Conservation (phyloP, 2,888 invertebrate species). For the Sabellastarte sp. region DNA sequence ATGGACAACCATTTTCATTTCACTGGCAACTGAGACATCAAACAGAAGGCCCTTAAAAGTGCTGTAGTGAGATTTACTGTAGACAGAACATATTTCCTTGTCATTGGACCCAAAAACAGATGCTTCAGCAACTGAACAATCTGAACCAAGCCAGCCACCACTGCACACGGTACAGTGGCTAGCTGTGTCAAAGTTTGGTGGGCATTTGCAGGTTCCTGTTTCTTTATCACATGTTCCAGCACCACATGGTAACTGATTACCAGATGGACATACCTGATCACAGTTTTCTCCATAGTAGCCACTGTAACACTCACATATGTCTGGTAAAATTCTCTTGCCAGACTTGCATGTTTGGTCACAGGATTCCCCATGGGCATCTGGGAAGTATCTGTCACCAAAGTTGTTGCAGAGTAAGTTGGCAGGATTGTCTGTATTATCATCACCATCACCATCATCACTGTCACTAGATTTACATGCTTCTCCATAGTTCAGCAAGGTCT, state of each 20-base stretch:
- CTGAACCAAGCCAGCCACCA: slow-evolving; percentile 35
- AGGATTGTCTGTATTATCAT: too few relatives aligned
- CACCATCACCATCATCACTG: neutral
- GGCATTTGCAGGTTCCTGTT: slow-evolving; percentile 36
- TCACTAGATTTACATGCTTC: neutral
- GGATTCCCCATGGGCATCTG: neutral
- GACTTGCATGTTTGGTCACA: neutral
- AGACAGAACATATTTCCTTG: slow-evolving; percentile 22
- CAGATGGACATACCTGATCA: slow-evolving; percentile 26
- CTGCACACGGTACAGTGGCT: slow-evolving; percentile 30
- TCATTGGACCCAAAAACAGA: slow-evolving; percentile 3
- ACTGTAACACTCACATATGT: slow-evolving; percentile 30
- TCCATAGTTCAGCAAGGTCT: neutral
- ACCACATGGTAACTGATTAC: slow-evolving; percentile 25
- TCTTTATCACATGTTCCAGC: slow-evolving; percentile 26
- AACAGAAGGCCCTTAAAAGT: slow-evolving; percentile 31
- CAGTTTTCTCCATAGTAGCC: slow-evolving; percentile 36
- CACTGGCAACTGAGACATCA: neutral
- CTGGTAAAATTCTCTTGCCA: neutral
- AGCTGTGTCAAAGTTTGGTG: slow-evolving; percentile 23
- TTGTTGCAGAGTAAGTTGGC: too few relatives aligned
- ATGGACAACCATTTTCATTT: neutral
- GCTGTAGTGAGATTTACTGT: slow-evolving; percentile 30
- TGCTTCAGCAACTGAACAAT: slow-evolving; percentile 32
- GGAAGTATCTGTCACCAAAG: neutral